Conservation (phyloP, 2,888 invertebrate species). For the Noctuana brunneofusca region DNA sequence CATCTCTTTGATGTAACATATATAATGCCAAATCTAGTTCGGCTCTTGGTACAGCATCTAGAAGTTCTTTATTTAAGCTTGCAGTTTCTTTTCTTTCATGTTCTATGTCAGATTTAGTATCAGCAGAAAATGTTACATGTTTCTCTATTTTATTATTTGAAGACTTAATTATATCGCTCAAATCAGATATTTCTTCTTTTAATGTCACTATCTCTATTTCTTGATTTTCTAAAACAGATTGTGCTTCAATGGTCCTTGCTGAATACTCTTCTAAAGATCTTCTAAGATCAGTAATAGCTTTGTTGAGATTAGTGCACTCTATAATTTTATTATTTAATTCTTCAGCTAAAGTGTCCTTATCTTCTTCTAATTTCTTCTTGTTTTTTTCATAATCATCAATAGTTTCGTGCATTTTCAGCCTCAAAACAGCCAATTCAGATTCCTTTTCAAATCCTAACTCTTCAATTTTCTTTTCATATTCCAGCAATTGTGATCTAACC, state of each 20-base stretch:
- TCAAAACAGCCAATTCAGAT: constrained; percentile 78
- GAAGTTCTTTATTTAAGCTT: constrained; percentile 58
- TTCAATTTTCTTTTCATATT: constrained; percentile 72
- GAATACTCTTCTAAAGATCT: constrained; percentile 79
- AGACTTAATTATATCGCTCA: constrained; percentile 57
- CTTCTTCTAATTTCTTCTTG: constrained; percentile 54
- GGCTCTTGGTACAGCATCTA: constrained; percentile 78
- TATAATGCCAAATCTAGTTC: constrained; percentile 92
- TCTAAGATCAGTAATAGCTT: constrained; percentile 79
- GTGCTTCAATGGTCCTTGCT: constrained; percentile 81
- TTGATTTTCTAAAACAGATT: constrained; percentile 85
- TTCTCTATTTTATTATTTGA: constrained; percentile 68
- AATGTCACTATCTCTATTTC: constrained; percentile 88
- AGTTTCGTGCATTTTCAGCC: constrained; percentile 79
- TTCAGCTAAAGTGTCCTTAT: constrained; percentile 57
- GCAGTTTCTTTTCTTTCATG: constrained; percentile 43
- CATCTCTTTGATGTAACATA: constrained; percentile 93
- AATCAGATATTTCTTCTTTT: constrained; percentile 84
- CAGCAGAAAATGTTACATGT: constrained; percentile 74
- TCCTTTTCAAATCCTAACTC: constrained; percentile 80
- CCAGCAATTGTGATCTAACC: constrained; percentile 63
- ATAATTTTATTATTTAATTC: constrained; percentile 69
- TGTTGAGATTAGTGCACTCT: constrained; percentile 76
- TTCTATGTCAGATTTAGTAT: constrained; percentile 64
- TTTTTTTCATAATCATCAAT: constrained; percentile 57